These are phyloP conservation scores for Solenopsis fugax DNA, from an alignment of 1,140 invertebrate species.

Conservation along the genomic window DNA sequence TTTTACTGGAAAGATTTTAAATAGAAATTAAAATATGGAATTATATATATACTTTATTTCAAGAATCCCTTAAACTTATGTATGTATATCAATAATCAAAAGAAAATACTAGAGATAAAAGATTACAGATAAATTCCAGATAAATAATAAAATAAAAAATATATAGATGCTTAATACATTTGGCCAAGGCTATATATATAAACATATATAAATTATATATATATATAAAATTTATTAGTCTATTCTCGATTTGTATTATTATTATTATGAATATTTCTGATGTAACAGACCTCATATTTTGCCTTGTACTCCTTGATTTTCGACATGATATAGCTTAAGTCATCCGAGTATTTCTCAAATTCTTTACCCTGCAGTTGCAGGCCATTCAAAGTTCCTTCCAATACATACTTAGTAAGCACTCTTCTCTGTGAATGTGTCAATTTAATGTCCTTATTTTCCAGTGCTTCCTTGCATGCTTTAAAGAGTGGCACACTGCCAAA, in stretches of 20 bases:
- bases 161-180: too few species aligned
- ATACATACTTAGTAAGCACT: conserved; percentile 91
- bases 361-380: conserved; percentile 87
- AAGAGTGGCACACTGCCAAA: conserved; percentile 90
- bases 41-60: too few species aligned
- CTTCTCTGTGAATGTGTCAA: conserved; percentile 90
- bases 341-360: conserved; percentile 81
- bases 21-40: too few species aligned
- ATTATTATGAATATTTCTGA: background rate
- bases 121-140: too few species aligned
- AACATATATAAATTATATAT: too few species aligned
- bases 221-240: background rate
- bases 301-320: conserved; percentile 88
- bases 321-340: conserved; percentile 83
- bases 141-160: too few species aligned
- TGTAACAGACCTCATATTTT: conserved; percentile 87
- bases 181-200: too few species aligned
- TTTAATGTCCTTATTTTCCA: conserved; percentile 86
- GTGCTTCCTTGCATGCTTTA: conserved; percentile 89
- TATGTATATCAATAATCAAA: too few species aligned
- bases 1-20: too few species aligned
- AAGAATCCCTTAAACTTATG: too few species aligned
- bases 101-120: too few species aligned
- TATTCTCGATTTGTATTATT: conserved; percentile 4
- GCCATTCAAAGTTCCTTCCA: conserved; percentile 94